phyloP scores from a whole-genome alignment of 2,888 invertebrate genomes.

The Calliscelio sp. region DNA sequence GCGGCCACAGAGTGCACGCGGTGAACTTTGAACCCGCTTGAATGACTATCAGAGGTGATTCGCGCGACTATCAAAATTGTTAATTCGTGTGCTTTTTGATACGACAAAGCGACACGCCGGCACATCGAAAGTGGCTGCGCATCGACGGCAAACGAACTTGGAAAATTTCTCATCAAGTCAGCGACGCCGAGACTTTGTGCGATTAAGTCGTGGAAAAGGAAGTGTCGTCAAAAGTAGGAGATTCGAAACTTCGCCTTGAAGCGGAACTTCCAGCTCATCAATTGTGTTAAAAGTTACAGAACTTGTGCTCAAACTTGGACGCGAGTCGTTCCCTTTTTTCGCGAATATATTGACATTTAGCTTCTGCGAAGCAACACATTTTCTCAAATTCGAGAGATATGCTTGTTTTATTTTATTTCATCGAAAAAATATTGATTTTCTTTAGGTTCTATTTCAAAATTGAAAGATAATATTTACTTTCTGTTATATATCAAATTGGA shows the following conservation, averaged over 20 bases:
- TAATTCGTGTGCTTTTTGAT: conserved; percentile 15
- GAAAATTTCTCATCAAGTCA: conserved; percentile 48
- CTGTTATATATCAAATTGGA: too few relatives aligned
- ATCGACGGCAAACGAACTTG: not conserved
- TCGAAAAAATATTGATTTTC: too few relatives aligned
- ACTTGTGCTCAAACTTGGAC: conserved; percentile 27
- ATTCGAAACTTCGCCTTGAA: conserved; percentile 46
- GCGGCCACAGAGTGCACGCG: conserved; percentile 17
- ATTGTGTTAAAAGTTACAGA: conserved; percentile 58
- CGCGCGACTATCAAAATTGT: conserved; percentile 35
- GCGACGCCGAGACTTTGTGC: conserved; percentile 25
- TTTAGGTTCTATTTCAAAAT: too few relatives aligned
- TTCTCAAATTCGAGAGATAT: too few relatives aligned
- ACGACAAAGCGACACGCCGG: not conserved
- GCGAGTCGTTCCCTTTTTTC: conserved; percentile 14
- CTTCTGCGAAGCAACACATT: too few relatives aligned
- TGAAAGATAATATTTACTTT: too few relatives aligned
- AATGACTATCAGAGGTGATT: not conserved
- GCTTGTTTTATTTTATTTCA: too few relatives aligned
- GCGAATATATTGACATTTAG: conserved; percentile 29
- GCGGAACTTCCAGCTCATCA: conserved; percentile 40
- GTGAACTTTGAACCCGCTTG: conserved; percentile 29
- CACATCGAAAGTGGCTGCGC: not conserved
- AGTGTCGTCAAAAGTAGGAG: conserved; percentile 41
- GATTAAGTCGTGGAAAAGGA: conserved; percentile 57